Evolutionary conservation across 2,888 invertebrate species (phyloP), one percentile per base, ranked within the genome.

Genomic region (Andrena trimmerana): DNA sequence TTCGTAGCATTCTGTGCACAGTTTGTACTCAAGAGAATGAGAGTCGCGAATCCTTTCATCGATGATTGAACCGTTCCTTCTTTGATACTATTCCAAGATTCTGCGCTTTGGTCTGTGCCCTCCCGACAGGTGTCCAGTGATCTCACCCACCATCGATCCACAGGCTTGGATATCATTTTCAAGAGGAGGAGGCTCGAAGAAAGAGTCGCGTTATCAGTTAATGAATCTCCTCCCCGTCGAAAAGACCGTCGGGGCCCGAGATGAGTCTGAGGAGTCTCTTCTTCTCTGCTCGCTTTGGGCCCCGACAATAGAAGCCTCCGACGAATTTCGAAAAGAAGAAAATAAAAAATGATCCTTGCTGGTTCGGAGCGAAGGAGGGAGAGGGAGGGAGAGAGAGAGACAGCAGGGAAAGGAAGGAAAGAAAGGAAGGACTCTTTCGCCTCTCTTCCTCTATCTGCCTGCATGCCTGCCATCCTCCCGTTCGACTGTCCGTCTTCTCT

Each of bases 401-500:
- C 16, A 71, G 42, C 65, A 60, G 54, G 63, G 72, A 68, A 67
- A 70, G 68, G 74, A 73, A 68, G 70, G 52, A 74, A 70, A 69
- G 78, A 71, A 74, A 76, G 67, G 59, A 66, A 52, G 67, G 59
- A 54, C 20, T 31, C 13, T 48, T 20, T 50, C 29, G 16, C 54
- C 71, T 67, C 70, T 72, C 52, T 59, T 68, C 42, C 52, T 57
- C 52, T 62, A 13, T 62, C 57, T 62, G 78, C 70, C 80, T 79
- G 88, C 83, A 57, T 86, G 81, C 79, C 81, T 87, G 78, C 76
- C 71, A 67, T 62, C 78, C 86, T 88, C 89, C 82, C 87, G 80
- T 90, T 87, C 89, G 90, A 88, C 89, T 90, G 91, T 91, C 91
- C 90, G 89, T 92, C 92, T 90, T 90, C 87, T 86, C 88, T 89